These are phyloP conservation scores for Andrena bucephala DNA, from an alignment of 2,888 invertebrate genomes.

Conservation along the genomic window DNA sequence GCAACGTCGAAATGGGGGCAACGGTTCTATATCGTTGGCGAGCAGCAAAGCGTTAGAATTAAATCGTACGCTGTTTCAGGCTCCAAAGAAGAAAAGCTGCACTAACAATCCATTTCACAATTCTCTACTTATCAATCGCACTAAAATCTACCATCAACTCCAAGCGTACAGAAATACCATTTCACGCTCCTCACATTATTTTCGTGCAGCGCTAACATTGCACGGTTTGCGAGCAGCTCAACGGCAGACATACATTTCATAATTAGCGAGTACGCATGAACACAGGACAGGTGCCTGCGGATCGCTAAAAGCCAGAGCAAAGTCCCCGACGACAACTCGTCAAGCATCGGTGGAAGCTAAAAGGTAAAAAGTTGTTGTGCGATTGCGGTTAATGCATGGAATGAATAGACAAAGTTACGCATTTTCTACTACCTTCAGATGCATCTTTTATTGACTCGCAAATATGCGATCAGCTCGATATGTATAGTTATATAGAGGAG, in stretches of 20 bases:
- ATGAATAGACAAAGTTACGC: slow-evolving; percentile 26
- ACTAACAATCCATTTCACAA: background rate
- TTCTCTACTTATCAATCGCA: background rate
- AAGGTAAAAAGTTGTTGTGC: slow-evolving; percentile 48
- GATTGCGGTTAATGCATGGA: slow-evolving; percentile 54
- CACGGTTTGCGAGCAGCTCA: background rate
- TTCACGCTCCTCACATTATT: background rate
- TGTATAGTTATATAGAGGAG: slow-evolving; percentile 9
- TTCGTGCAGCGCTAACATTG: background rate
- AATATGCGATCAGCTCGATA: background rate
- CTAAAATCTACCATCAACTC: background rate
- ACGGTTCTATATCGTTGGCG: too few relatives aligned
- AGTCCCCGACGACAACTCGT: slow-evolving; percentile 24
- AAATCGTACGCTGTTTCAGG: background rate
- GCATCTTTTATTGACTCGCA: slow-evolving; percentile 23
- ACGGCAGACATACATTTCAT: slow-evolving; percentile 13
- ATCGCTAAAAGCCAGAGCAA: slow-evolving; percentile 43
- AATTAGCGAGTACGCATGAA: slow-evolving; percentile 43
- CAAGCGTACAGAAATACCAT: background rate
- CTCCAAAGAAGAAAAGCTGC: background rate
- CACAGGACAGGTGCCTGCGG: slow-evolving; percentile 9
- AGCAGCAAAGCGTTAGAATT: background rate
- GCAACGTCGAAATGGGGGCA: too few relatives aligned
- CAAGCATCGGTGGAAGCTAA: slow-evolving; percentile 20
- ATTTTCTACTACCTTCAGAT: slow-evolving; percentile 18